Base-by-base conservation (phyloP, 2,888 invertebrate genomes). In the Drymonia ruficornis region DNA sequence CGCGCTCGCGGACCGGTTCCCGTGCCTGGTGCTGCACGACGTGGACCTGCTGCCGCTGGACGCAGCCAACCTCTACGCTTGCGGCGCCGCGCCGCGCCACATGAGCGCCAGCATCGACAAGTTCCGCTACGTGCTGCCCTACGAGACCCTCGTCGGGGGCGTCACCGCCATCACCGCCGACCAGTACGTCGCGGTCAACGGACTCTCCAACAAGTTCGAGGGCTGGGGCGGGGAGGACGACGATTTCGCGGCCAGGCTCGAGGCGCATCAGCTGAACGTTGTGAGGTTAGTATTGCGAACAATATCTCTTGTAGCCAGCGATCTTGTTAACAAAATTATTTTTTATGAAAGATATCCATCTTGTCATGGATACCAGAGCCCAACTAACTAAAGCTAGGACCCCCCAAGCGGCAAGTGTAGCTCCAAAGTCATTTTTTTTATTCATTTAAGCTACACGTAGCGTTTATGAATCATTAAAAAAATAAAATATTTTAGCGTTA, bases 1-100 rank as follows among this genome's bases (percentile, higher is more conserved):
- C 70, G 97, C 97, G 0, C 93, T 95, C 6, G 94, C 94, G 57
- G 94, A 94, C 58, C 94, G 94, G 56, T 97, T 94, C 85, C 95
- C 95, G 0, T 99, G 98, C 80, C 95, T 98, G 52, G 95, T 98
- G 56, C 95, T 98, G 65, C 98, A 98, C 77, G 98, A 98, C 81
- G 96, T 98, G 28, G 98, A 98, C 91, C 87, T 98, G 52, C 93
- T 99, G 68, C 98, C 98, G 0, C 87, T 96, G 58, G 96, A 96
- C 83, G 93, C 94, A 19, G 94, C 95, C 51, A 98, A 98, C 86
- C 93, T 98, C 51, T 98, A 98, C 83, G 96, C 95, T 0, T 98
- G 98, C 76, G 93, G 95, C 0, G 89, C 91, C 52, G 93, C 94
- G 67, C 98, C 98, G 0, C 92, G 98, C 1, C 98, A 98, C 80